Percentiles rank a stretch among this genome's conserved stretches.
These are phyloP conservation scores for Temnopleurus reevesii DNA, from an alignment of 53 echinoderm and acorn worm species.

Conservation along the genomic window DNA sequence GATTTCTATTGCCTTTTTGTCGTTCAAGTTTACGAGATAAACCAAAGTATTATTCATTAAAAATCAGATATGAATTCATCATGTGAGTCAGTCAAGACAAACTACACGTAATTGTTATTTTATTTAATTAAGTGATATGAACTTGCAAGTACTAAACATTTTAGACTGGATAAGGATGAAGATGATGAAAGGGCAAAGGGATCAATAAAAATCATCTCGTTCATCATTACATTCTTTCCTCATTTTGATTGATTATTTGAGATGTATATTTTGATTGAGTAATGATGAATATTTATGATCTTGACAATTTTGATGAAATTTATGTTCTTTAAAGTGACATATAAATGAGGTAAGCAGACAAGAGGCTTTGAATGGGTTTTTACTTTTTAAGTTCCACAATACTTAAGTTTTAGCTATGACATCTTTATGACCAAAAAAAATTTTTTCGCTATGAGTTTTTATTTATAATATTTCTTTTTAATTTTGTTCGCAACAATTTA, in stretches of 20 bases:
- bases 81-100: neutral
- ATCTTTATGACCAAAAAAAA: too few species aligned
- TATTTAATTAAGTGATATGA: neutral
- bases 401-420: too few species aligned
- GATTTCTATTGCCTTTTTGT: neutral
- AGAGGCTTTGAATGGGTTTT: neutral
- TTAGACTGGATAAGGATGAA: neutral
- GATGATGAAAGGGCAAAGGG: neutral
- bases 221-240: neutral
- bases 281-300: neutral
- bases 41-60: neutral
- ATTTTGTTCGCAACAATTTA: too few species aligned
- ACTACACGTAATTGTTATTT: neutral
- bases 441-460: too few species aligned
- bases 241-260: neutral
- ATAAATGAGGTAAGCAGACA: neutral
- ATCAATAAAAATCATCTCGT: slow-evolving; percentile 8
- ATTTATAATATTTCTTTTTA: too few species aligned
- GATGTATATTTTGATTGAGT: neutral
- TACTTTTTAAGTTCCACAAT: neutral
- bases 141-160: neutral
- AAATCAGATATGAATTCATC: neutral
- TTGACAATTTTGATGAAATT: neutral
- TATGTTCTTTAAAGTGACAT: neutral
- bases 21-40: neutral